phyloP scores from a whole-genome alignment of 2,113 vertebrate genomes.

The Lathamus discolor region DNA sequence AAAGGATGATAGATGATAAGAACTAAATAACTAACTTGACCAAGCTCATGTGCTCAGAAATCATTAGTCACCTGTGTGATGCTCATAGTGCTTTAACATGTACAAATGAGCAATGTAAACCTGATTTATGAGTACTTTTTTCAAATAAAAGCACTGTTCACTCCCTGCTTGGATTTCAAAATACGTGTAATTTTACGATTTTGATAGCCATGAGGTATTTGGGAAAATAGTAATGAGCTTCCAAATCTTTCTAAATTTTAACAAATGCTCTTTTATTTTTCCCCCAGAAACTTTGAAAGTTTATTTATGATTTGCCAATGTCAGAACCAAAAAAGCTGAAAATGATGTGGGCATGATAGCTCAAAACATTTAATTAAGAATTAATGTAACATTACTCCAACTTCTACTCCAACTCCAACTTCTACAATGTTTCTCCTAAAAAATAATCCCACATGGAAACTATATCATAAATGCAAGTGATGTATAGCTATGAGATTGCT shows the following conservation, averaged over 20 bases:
- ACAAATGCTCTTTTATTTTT: not conserved
- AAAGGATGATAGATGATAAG: not conserved
- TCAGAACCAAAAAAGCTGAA: not conserved
- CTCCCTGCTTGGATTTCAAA: not conserved
- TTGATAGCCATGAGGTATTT: not conserved
- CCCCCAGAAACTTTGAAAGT: accelerated
- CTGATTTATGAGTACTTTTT: not conserved
- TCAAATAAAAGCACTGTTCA: not conserved
- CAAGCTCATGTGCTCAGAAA: not conserved
- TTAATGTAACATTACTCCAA: not conserved
- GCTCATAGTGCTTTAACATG: not conserved
- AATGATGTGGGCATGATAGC: not conserved
- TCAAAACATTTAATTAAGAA: not conserved
- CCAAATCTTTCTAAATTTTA: not conserved
- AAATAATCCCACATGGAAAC: not conserved
- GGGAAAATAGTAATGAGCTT: not conserved
- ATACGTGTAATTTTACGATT: not conserved
- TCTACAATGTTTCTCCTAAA: not conserved
- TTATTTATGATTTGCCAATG: not conserved
- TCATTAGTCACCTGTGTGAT: not conserved
- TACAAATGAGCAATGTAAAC: not conserved
- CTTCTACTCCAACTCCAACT: not conserved
- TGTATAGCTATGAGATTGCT: not conserved
- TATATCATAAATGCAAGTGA: not conserved
- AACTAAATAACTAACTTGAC: not conserved